These are phyloP conservation scores for Holotrichia oblita DNA, from an alignment of 1,140 invertebrate species.

Conservation along the genomic window DNA sequence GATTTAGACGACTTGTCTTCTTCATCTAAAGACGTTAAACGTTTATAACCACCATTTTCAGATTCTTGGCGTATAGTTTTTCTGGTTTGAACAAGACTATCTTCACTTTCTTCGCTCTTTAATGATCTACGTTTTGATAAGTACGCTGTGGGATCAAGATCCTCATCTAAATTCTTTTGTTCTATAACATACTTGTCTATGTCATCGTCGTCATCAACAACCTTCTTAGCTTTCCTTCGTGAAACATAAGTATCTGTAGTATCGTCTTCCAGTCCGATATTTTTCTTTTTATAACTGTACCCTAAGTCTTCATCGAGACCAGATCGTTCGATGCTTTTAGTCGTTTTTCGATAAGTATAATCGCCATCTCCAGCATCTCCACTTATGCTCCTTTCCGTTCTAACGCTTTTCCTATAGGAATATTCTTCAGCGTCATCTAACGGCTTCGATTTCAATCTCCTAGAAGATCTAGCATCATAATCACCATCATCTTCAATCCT, in stretches of 20 bases:
- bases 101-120: slow-evolving; percentile 45
- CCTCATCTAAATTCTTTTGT: slow-evolving; percentile 45
- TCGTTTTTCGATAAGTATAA: slow-evolving; percentile 31
- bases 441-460: slow-evolving; percentile 46
- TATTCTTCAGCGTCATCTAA: slow-evolving; percentile 16
- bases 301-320: slow-evolving; percentile 46
- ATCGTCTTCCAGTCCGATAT: slow-evolving; percentile 45
- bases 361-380: slow-evolving; percentile 4
- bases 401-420: slow-evolving; percentile 21
- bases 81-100: neutral
- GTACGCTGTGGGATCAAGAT: slow-evolving; percentile 44
- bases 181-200: slow-evolving; percentile 38
- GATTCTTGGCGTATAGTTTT: slow-evolving; percentile 19
- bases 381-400: neutral
- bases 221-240: slow-evolving; percentile 49
- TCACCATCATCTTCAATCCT: slow-evolving; percentile 46
- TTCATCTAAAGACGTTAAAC: slow-evolving; percentile 6
- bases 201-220: slow-evolving; percentile 47
- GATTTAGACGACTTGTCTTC: neutral
- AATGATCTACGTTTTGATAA: slow-evolving; percentile 40
- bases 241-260: slow-evolving; percentile 47
- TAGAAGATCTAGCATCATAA: slow-evolving; percentile 48
- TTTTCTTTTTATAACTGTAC: slow-evolving; percentile 52
- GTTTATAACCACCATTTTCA: slow-evolving; percentile 23
- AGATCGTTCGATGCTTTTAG: slow-evolving; percentile 29